Conservation (phyloP, 2,797 vertebrate genomes). For the Rhinoraja longicauda region DNA sequence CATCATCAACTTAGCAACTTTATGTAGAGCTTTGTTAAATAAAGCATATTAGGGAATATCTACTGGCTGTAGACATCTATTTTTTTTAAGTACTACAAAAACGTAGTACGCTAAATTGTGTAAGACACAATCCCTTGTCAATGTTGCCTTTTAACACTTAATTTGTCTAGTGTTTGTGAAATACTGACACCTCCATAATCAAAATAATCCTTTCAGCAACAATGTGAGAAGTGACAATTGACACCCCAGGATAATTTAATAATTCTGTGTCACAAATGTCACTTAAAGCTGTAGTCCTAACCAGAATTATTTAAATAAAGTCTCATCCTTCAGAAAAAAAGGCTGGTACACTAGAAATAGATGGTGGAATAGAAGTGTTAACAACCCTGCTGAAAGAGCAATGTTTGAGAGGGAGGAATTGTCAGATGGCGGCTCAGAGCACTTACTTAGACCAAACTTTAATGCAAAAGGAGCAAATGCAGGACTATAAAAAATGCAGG, state of each 20-base stretch:
- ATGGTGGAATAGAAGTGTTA: background rate
- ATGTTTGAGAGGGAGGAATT: too few species aligned
- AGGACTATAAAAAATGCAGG: too few species aligned
- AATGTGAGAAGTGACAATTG: background rate
- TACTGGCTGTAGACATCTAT: background rate
- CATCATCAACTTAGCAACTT: background rate
- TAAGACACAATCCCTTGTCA: background rate
- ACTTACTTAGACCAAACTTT: background rate
- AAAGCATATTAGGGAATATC: background rate
- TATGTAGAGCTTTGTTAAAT: background rate
- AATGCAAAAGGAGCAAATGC: background rate
- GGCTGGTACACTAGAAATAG: background rate
- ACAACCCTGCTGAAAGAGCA: background rate
- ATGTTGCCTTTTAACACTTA: background rate
- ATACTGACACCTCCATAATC: background rate
- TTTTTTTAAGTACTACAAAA: too few species aligned
- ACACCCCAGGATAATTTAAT: background rate
- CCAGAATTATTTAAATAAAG: background rate
- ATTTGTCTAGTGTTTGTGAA: background rate
- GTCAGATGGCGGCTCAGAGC: background rate
- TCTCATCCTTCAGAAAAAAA: background rate
- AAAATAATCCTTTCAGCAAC: constrained; percentile 1
- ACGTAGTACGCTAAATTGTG: background rate
- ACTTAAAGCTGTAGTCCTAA: background rate
- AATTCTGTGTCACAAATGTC: background rate